Evolutionary conservation across 2,797 vertebrate genomes (phyloP), one percentile per base, ranked within the genome.

Genomic region (Poliocrania exsul): DNA sequence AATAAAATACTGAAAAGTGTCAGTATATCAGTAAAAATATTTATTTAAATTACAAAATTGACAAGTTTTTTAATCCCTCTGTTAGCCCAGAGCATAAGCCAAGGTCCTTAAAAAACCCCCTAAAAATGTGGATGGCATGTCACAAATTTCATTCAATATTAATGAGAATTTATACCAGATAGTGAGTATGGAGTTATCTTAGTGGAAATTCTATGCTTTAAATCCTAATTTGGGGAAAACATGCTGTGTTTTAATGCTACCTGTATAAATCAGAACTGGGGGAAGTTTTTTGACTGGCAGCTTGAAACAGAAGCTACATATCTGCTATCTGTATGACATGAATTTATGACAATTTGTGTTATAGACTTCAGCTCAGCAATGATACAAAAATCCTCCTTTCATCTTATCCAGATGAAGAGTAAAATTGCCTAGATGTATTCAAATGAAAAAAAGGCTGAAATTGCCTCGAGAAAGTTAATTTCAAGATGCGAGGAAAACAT

Each of bases 401-500:
- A 71, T 17, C 20, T 78, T 66, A 62, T 38, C 54, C 37, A 89
- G 56, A 72, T 29, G 35, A 96, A 73, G 35, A 87, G 20, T 74
- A 95, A 84, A 95, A 94, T 87, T 72, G 50, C 60, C 62, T 58
- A 17, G 71, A 62, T 78, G 8, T 85, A 86, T 92, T 93, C 88
- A 91, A 95, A 81, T 50, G 29, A 70, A 85, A 90, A 90, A 75
- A 65, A 10, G 19, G 24, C 50, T 77, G 82, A 84, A 92, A 93
- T 93, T 86, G 66, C 75, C 83, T 96, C 0, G 1, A 61, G 75
- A 91, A 95, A 93, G 67, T 94, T 95, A 84, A 93, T 95, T 95
- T 97, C 75, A 75, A 88, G 89, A 60, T 60, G 88, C 13, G 40
- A 74, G 33, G 57, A 44, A 95, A 95, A 71, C 57, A 18, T 80